phyloP scores from a whole-genome alignment of 2,113 vertebrate genomes.

The Etheostoma cragini region DNA sequence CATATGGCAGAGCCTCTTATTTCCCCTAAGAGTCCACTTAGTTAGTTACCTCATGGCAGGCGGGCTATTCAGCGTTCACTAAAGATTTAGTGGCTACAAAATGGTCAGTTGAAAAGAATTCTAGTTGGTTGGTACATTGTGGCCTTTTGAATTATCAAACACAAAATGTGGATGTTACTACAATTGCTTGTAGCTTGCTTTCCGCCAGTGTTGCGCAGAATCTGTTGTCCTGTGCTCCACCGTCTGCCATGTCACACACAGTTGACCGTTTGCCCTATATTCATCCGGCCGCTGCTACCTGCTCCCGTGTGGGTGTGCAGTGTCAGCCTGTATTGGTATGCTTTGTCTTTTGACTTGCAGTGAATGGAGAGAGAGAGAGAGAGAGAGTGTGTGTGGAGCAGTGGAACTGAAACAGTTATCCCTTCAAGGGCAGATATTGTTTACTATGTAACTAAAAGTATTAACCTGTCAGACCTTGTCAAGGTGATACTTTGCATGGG shows the following conservation, averaged over 20 bases:
- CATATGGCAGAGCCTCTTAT: neutral
- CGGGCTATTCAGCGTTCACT: neutral
- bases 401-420: conserved; percentile 40
- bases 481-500: conserved; percentile 37
- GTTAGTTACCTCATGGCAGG: conserved; percentile 36
- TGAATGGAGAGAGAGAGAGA: conserved; percentile 43
- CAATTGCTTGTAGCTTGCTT: conserved; percentile 27
- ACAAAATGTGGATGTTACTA: conserved; percentile 36
- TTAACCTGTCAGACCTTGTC: conserved; percentile 21
- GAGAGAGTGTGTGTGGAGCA: conserved; percentile 16
- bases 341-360: conserved; percentile 50
- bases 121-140: neutral
- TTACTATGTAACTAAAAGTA: conserved; percentile 34
- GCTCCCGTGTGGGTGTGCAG: conserved; percentile 5
- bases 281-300: conserved; percentile 52
- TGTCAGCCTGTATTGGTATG: conserved; percentile 39
- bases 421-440: conserved; percentile 70
- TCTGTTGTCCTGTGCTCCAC: conserved; percentile 54
- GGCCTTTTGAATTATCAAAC: conserved; percentile 18
- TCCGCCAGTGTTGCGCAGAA: conserved; percentile 54
- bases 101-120: neutral
- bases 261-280: conserved; percentile 70
- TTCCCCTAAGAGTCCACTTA: neutral
- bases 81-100: neutral
- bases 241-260: conserved; percentile 64